Conservation (phyloP, 2,113 vertebrate genomes). For the Psittacus erithacus region DNA sequence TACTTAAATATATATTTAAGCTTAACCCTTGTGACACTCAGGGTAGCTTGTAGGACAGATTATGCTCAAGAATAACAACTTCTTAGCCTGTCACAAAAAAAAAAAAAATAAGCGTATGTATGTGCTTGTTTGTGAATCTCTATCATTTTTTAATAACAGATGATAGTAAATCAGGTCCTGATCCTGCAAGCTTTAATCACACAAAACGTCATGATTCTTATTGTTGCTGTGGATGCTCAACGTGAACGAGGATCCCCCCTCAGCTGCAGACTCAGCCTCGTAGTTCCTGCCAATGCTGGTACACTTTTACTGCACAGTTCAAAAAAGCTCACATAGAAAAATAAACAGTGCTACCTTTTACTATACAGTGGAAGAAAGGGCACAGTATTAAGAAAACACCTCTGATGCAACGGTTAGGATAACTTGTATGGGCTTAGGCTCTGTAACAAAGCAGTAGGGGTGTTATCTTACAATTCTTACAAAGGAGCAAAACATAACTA, state of each 20-base stretch:
- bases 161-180: not conserved
- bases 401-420: not conserved
- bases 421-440: not conserved
- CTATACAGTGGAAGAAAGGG: not conserved
- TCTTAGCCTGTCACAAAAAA: not conserved
- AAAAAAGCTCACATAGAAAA: not conserved
- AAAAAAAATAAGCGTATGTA: not conserved
- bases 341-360: not conserved
- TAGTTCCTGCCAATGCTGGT: not conserved
- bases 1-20: not conserved
- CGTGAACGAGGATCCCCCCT: not conserved
- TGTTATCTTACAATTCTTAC: not conserved
- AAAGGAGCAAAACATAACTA: not conserved
- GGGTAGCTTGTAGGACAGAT: not conserved
- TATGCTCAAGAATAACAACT: not conserved
- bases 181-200: not conserved
- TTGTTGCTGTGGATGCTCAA: not conserved
- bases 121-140: not conserved
- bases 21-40: not conserved
- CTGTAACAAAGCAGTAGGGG: not conserved
- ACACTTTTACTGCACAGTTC: not conserved
- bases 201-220: not conserved
- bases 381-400: not conserved
- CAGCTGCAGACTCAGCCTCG: not conserved
- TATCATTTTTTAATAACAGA: not conserved